These are phyloP conservation scores for Buceros bicornis DNA, from an alignment of 2,797 vertebrate species.

Conservation along the genomic window DNA sequence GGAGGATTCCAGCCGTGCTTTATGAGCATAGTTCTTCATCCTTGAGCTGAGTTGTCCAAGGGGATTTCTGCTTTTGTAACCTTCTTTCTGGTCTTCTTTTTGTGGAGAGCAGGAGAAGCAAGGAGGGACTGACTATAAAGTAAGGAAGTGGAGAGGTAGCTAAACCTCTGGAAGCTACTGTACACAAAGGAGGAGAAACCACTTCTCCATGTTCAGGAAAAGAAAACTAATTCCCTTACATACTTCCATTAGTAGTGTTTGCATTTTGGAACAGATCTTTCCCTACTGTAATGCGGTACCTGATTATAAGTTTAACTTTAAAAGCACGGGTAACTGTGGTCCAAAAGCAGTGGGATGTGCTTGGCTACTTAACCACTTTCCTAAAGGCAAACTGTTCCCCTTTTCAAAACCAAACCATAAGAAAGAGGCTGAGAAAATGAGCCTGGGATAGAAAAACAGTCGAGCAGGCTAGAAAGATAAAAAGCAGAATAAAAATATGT, in stretches of 20 bases:
- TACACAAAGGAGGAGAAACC: neutral
- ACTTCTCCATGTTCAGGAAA: neutral
- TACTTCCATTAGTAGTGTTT: neutral
- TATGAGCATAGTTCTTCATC: neutral
- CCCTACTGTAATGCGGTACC: neutral
- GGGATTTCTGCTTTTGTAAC: neutral
- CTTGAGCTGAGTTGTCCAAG: neutral
- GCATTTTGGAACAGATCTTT: neutral
- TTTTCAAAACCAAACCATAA: neutral
- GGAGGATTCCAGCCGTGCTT: neutral
- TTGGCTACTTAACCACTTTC: neutral
- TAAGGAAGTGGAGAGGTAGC: neutral
- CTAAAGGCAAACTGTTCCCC: neutral
- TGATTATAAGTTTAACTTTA: neutral
- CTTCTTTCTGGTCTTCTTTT: neutral
- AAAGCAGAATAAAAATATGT: neutral
- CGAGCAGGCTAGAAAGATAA: neutral
- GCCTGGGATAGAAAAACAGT: neutral
- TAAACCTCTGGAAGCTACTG: neutral
- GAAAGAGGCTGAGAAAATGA: neutral
- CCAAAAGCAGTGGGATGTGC: rapidly evolving
- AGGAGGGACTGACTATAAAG: neutral
- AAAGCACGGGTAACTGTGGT: neutral
- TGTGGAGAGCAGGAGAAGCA: neutral
- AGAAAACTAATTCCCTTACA: neutral